Conservation (phyloP, 1,140 invertebrate genomes). For the Diachasma alloeum region DNA sequence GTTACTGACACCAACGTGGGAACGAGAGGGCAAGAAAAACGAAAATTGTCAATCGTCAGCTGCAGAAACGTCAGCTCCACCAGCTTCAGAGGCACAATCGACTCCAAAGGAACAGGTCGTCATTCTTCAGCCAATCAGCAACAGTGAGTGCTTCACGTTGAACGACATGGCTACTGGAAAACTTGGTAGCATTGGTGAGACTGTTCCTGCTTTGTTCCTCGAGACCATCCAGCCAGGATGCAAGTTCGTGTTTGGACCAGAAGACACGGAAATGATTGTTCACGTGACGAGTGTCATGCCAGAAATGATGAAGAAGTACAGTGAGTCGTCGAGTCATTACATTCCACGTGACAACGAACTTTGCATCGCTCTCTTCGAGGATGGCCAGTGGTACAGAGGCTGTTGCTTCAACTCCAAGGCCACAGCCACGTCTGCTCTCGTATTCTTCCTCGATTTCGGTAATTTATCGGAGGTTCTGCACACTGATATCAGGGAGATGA, state of each 20-base stretch:
- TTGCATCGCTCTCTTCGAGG: constrained; percentile 48
- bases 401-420: constrained; percentile 36
- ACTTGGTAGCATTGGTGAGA: constrained; percentile 50
- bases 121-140: background rate
- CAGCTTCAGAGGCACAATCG: background rate
- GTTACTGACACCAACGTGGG: constrained; percentile 44
- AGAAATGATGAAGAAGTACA: constrained; percentile 43
- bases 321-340: constrained; percentile 39
- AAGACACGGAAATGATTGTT: constrained; percentile 38
- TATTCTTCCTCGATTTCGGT: constrained; percentile 57
- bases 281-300: constrained; percentile 44
- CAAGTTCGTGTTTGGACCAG: constrained; percentile 34
- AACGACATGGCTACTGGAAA: constrained; percentile 31
- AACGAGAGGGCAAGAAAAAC: constrained; percentile 26
- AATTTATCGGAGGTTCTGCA: constrained; percentile 47
- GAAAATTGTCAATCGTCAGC: constrained; percentile 29
- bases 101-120: background rate
- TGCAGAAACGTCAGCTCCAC: background rate
- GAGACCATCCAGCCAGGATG: constrained; percentile 17
- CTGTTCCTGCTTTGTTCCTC: constrained; percentile 31
- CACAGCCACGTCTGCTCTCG: background rate
- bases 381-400: constrained; percentile 48
- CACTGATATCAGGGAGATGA: constrained; percentile 51
- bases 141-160: constrained; percentile 29
- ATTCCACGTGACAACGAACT: constrained; percentile 55